Base-by-base conservation (phyloP, 2,113 vertebrate genomes). In the Aspidoscelis tigris region DNA sequence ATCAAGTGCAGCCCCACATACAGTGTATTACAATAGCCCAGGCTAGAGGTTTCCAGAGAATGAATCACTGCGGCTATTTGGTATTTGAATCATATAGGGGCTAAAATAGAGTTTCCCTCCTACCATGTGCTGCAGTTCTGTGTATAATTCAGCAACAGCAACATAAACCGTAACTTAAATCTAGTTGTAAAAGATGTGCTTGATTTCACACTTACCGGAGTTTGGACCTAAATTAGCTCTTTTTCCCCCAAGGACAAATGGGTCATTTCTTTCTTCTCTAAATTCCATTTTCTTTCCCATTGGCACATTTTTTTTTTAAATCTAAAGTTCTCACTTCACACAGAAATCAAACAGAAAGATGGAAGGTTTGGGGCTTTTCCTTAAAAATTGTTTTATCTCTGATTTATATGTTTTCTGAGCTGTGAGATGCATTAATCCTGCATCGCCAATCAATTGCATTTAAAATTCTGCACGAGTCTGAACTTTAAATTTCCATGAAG, bases 401-500 rank as follows among this genome's bases (percentile, higher is more conserved):
- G 21, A 8, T 65, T 72, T 39, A 7, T 47, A 21, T 39, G 10
- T 14, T 84, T 43, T 50, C 21, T 84, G 43, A 66, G 14, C 73
- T 66, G 68, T 22, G 55, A 26, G 21, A 73, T 3, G 26, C 61
- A 69, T 74, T 66, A 43, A 78, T 41, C 61, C 44, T 84, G 43
- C 69, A 73, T 85, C 69, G 33, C 43, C 65, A 74, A 79, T 85
- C 69, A 79, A 80, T 26, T 24, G 55, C 69, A 73, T 65, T 85
- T 79, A 85, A 73, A 84, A 85, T 85, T 85, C 83, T 79, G 58
- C 55, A 79, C 50, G 83, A 44, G 21, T 50, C n/a, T 55, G 76
- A 85, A 74, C 76, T 50, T 79, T 79, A 73, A 73, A 84, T 74
- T 84, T n/a, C 76, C 83, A 84, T 72, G 26, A 73, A 73, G 83